A percentile compares a stretch with the other conserved stretches of the same genome.
Conservation (phyloP, 2,888 invertebrate species). For the Euproctis similis region DNA sequence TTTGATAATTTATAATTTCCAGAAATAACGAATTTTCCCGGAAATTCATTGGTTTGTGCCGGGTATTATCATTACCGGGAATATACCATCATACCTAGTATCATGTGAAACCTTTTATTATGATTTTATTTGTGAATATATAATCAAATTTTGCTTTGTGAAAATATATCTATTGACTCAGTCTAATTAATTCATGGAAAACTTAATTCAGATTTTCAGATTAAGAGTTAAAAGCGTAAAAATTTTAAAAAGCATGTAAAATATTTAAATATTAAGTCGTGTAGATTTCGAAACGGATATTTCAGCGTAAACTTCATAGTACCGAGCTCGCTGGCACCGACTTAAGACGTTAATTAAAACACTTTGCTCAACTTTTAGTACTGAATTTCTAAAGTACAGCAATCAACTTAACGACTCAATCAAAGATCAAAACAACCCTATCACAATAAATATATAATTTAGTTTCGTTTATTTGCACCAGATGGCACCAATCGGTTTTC, state of each 20-base stretch:
- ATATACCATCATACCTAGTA: too few species aligned
- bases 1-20: too few species aligned
- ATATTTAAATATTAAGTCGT: constrained; percentile 44
- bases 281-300: constrained; percentile 52
- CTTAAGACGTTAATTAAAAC: constrained; percentile 72
- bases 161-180: too few species aligned
- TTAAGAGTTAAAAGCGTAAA: too few species aligned
- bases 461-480: constrained; percentile 34
- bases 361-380: constrained; percentile 69
- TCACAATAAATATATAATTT: constrained; percentile 56
- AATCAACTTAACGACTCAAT: constrained; percentile 69
- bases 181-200: too few species aligned
- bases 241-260: constrained; percentile 32
- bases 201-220: too few species aligned
- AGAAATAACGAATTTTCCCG: too few species aligned
- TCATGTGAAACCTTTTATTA: too few species aligned
- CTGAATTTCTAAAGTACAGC: constrained; percentile 69
- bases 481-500: constrained; percentile 27
- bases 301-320: constrained; percentile 68
- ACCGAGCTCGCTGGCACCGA: constrained; percentile 55
- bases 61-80: too few species aligned
- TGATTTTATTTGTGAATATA: too few species aligned
- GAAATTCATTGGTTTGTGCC: too few species aligned
- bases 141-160: too few species aligned
- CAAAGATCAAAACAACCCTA: constrained; percentile 69